Evolutionary conservation across 1,140 invertebrate species (phyloP).

Genomic region (Saccostrea cuccullata): DNA sequence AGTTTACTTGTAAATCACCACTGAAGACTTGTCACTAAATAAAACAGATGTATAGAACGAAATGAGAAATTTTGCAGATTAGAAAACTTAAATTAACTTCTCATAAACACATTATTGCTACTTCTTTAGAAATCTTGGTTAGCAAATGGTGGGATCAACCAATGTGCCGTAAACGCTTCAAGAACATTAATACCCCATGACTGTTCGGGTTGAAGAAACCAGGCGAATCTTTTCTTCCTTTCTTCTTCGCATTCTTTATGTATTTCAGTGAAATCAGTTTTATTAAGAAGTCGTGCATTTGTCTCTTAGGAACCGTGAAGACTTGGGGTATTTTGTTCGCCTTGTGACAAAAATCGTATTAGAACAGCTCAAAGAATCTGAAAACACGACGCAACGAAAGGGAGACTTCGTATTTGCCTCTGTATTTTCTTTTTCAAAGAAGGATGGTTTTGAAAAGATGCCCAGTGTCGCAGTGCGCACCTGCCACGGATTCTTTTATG

Average conservation of each 20-base stretch:
- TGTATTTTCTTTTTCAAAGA: not conserved
- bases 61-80: not conserved
- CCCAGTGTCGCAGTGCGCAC: not conserved
- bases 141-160: not conserved
- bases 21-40: constrained; percentile 2
- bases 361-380: not conserved
- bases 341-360: not conserved
- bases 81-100: constrained; percentile 13
- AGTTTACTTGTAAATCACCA: not conserved
- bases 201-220: constrained; percentile 11
- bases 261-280: not conserved
- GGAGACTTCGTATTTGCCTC: not conserved
- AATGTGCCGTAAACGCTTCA: not conserved
- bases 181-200: not conserved
- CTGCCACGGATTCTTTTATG: not conserved
- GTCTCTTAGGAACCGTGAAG: not conserved
- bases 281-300: not conserved
- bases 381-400: not conserved
- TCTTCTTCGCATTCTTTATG: not conserved
- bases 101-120: not conserved
- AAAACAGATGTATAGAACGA: not conserved
- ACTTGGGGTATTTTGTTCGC: not conserved
- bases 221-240: not conserved
- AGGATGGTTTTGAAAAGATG: not conserved
- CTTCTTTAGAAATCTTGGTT: not conserved